These are phyloP conservation scores for Pristionchus entomophagus DNA, from an alignment of 2,888 invertebrate genomes.

Conservation along the genomic window DNA sequence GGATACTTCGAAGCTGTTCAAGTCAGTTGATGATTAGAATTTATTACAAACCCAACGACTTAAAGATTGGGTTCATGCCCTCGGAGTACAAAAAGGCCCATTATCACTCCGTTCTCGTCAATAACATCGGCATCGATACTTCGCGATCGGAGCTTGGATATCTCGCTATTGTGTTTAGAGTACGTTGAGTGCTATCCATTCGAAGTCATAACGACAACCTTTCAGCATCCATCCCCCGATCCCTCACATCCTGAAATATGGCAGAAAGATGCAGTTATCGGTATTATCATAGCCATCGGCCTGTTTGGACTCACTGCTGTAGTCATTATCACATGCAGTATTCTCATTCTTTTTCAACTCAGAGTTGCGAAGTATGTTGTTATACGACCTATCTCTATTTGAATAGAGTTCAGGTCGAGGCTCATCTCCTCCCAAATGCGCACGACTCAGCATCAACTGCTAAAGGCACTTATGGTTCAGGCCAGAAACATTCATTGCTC, in stretches of 20 bases:
- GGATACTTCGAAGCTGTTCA: neutral
- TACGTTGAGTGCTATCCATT: neutral
- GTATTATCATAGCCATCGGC: neutral
- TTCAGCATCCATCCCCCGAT: neutral
- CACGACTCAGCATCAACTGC: neutral
- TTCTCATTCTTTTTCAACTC: neutral
- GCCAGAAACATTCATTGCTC: too few relatives aligned
- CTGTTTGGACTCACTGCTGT: neutral
- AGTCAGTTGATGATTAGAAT: neutral
- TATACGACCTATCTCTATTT: too few relatives aligned
- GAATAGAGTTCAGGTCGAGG: neutral
- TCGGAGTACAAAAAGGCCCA: neutral
- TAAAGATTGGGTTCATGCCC: constrained; percentile 7
- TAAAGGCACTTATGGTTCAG: neutral
- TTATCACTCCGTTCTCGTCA: neutral
- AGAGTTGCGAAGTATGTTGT: neutral
- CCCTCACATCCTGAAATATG: neutral
- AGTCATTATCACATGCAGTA: neutral
- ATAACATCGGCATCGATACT: neutral
- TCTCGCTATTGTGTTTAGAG: neutral
- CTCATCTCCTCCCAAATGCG: neutral
- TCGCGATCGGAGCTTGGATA: neutral
- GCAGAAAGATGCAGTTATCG: neutral
- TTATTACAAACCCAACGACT: neutral
- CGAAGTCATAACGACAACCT: neutral